phyloP scores from a whole-genome alignment of 2,113 vertebrate species.

The Excalfactoria chinensis region DNA sequence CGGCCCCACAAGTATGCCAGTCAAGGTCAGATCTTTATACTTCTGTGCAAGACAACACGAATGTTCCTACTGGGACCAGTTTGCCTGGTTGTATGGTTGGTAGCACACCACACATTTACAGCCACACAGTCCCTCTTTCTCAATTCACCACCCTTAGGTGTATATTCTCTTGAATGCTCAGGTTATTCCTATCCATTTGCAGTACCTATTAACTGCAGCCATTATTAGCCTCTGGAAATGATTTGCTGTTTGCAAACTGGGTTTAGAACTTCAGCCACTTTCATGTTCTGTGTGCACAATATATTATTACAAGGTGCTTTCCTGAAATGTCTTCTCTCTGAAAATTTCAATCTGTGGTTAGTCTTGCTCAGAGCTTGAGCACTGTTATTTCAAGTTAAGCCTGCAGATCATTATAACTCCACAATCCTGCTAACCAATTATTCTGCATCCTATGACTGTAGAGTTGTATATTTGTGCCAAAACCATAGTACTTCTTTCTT shows the following conservation, averaged over 20 bases:
- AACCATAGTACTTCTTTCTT: constrained; percentile 67
- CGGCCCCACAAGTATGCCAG: background rate
- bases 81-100: background rate
- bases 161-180: background rate
- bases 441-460: constrained; percentile 30
- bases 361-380: constrained; percentile 35
- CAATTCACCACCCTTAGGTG: background rate
- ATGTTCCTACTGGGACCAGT: background rate
- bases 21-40: background rate
- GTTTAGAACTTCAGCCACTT: background rate
- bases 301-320: background rate
- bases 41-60: background rate
- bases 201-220: background rate
- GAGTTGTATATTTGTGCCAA: constrained; percentile 50
- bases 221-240: background rate
- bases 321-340: constrained; percentile 16
- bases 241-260: background rate
- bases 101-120: background rate
- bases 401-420: constrained; percentile 45
- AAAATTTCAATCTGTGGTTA: constrained; percentile 18
- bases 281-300: background rate
- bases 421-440: constrained; percentile 55
- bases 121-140: background rate
- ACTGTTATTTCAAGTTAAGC: constrained; percentile 40
- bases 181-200: background rate